A percentile compares a stretch with the other conserved stretches of the same genome.
These are phyloP conservation scores for Lasioglossum zephyrum DNA, from an alignment of 2,888 invertebrate genomes.

Conservation along the genomic window DNA sequence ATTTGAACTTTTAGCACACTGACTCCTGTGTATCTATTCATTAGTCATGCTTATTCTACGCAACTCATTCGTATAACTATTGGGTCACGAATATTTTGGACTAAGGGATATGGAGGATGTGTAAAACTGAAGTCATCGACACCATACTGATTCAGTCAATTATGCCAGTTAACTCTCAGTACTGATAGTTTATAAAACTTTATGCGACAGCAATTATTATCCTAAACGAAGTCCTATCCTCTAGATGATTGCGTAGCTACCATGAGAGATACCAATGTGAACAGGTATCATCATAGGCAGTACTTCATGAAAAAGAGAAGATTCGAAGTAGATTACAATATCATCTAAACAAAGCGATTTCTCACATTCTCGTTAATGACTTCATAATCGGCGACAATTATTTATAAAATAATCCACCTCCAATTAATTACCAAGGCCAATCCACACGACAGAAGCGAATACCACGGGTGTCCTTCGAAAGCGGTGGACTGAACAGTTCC, in stretches of 20 bases:
- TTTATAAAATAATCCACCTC: conserved; percentile 30
- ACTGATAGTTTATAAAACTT: neutral
- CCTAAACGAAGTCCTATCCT: too few relatives aligned
- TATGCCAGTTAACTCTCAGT: neutral
- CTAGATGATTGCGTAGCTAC: too few relatives aligned
- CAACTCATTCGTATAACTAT: neutral
- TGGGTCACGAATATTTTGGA: neutral
- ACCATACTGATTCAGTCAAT: neutral
- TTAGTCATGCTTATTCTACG: conserved; percentile 27
- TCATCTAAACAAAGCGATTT: neutral
- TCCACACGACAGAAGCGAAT: neutral
- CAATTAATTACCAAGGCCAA: conserved; percentile 28
- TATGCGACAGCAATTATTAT: too few relatives aligned
- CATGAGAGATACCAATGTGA: neutral
- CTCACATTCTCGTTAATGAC: conserved; percentile 17
- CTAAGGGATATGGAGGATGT: neutral
- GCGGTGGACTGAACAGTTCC: conserved; percentile 21
- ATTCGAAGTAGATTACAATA: neutral
- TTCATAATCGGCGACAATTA: conserved; percentile 1
- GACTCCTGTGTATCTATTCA: neutral
- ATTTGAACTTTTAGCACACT: neutral
- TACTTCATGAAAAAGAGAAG: neutral
- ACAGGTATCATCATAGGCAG: neutral
- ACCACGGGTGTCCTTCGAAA: neutral
- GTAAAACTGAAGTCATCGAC: neutral